Percentiles rank a stretch among this genome's conserved stretches.
Conservation (phyloP, 2,113 vertebrate species). For the Ifrita kowaldi region DNA sequence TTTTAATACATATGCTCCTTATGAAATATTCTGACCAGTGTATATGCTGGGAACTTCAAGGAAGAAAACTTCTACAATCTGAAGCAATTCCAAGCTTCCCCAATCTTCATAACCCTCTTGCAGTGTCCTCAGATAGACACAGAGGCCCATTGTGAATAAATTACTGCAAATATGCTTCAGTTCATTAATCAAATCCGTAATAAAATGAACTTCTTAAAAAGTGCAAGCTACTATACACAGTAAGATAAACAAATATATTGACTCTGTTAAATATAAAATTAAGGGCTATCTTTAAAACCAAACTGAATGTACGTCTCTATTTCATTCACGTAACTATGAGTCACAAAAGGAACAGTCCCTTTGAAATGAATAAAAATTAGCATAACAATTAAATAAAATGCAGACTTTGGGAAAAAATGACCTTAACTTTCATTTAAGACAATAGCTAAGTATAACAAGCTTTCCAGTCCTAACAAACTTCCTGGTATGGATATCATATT, state of each 20-base stretch:
- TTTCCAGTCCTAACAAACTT: background rate
- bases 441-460: background rate
- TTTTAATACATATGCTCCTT: background rate
- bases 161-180: constrained; percentile 3
- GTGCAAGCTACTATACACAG: background rate
- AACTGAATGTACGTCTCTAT: background rate
- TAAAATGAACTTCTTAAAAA: background rate
- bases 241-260: constrained; percentile 19
- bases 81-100: background rate
- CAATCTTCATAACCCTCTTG: background rate
- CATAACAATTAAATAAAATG: background rate
- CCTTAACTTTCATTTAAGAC: background rate
- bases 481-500: background rate
- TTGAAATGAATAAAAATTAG: background rate
- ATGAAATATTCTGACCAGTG: background rate
- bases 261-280: background rate
- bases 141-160: background rate
- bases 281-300: background rate
- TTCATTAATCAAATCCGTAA: constrained; percentile 13
- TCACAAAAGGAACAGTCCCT: background rate
- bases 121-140: background rate
- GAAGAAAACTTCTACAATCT: background rate
- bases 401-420: background rate
- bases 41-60: background rate
- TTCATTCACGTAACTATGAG: background rate